Evolutionary conservation across 2,888 invertebrate genomes (phyloP), one percentile per base, ranked within the genome.

Genomic region (Sclerodermus sp.): DNA sequence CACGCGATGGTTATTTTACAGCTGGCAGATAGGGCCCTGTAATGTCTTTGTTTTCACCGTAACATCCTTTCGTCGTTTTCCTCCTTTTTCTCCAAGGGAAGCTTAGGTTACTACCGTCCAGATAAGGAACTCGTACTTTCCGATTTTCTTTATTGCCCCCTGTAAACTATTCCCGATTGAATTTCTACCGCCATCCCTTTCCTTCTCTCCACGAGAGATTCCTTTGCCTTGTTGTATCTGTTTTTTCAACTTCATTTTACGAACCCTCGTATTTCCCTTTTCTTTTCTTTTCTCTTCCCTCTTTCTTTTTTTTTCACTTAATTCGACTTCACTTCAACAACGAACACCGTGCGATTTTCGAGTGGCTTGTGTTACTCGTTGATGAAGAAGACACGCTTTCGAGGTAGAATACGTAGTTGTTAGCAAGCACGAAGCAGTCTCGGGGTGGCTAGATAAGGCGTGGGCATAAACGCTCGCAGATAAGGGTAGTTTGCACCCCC

Each of bases 11-110:
- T 74, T 76, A 76, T 76, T 77, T 76, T 75, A 77, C 74, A 72
- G 70, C 71, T 67, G 57, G 53, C 49, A 68, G 75, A 74, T 74
- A 76, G 71, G 67, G 64, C 57, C 67, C 66, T 70, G 64, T 74
- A 72, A 77, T 70, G 74, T 77, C 77, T 77, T 76, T 77, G 76
- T 77, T 77, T 77, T 76, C 75, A 68, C 69, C 72, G 70, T 71
- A 64, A 60, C 67, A 62, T 66, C 64, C 62, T 53, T 48, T 49
- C 47, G 41, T 34, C 34, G 34, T 12, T 13, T 12, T 13, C 12
- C 34, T 34, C 4, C 12, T 4, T 12, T 34, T 13, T 34, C 4
- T 12, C 34, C 12, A 34, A 13, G 34, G 23, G 23, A 23, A 23
- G 23, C 8, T 23, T 23, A 23, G 8, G 23, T 8, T 3, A 23